Evolutionary conservation across 2,113 vertebrate genomes (phyloP).

Genomic region (Hyla sarda): DNA sequence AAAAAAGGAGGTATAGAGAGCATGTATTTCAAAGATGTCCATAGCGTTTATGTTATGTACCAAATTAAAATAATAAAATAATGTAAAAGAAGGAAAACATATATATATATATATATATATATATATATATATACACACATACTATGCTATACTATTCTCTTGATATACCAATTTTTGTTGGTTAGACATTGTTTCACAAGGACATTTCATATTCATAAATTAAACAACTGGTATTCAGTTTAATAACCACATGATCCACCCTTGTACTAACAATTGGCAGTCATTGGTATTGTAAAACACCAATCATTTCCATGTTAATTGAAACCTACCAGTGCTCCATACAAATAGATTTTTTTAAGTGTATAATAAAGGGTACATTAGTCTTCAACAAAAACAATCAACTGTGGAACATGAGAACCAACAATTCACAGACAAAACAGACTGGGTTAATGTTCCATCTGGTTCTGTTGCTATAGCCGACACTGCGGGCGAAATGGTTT

Average conservation of each 20-base stretch:
- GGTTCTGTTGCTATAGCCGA: not conserved
- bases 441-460: not conserved
- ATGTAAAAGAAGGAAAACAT: not conserved
- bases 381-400: not conserved
- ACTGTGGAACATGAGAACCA: not conserved
- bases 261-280: slow-evolving; percentile 23
- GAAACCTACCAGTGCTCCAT: not conserved
- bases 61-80: not conserved
- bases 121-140: too few relatives aligned
- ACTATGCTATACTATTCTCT: too few relatives aligned
- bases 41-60: not conserved
- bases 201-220: not conserved
- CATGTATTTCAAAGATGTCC: too few relatives aligned
- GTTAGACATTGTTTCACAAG: not conserved
- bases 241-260: not conserved
- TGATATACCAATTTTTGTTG: too few relatives aligned
- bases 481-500: not conserved
- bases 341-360: not conserved
- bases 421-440: not conserved
- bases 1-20: too few relatives aligned
- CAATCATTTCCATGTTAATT: not conserved
- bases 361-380: slow-evolving; percentile 25
- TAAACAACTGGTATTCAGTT: slow-evolving; percentile 14
- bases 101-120: too few relatives aligned
- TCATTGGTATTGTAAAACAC: not conserved